phyloP scores from a whole-genome alignment of 1,140 invertebrate genomes.

The Tetraneura akinire region DNA sequence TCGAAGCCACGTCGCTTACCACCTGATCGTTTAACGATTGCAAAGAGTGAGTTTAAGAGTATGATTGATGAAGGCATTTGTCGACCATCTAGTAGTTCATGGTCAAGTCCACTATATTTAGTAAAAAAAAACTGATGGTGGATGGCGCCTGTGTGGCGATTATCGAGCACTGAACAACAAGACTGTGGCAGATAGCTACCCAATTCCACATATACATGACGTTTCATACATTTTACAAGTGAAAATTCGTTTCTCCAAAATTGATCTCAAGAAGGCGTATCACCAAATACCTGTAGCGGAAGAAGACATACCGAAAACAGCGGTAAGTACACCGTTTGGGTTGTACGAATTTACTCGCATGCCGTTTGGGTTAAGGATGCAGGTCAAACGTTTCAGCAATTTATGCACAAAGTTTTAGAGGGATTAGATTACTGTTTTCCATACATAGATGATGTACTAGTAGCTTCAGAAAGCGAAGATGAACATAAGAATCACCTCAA shows the following conservation, averaged over 20 bases:
- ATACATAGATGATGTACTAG: slow-evolving; percentile 52
- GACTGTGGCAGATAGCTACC: slow-evolving; percentile 58
- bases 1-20: too few relatives aligned
- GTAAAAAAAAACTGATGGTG: slow-evolving; percentile 57
- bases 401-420: slow-evolving; percentile 58
- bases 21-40: neutral
- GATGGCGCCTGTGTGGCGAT: slow-evolving; percentile 59
- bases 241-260: too few relatives aligned
- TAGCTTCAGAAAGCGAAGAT: neutral
- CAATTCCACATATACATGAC: slow-evolving; percentile 57
- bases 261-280: too few relatives aligned
- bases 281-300: too few relatives aligned
- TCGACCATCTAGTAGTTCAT: slow-evolving; percentile 58
- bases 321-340: too few relatives aligned
- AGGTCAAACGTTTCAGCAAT: slow-evolving; percentile 60
- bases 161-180: slow-evolving; percentile 60
- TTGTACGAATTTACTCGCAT: too few relatives aligned
- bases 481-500: slow-evolving; percentile 19
- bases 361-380: slow-evolving; percentile 61
- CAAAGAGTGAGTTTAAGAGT: slow-evolving; percentile 18
- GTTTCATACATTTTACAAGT: slow-evolving; percentile 57
- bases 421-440: slow-evolving; percentile 52
- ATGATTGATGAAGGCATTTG: slow-evolving; percentile 56
- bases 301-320: too few relatives aligned
- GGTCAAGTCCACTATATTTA: slow-evolving; percentile 60